Evolutionary conservation across 1,140 invertebrate species (phyloP), one percentile per base, ranked within the genome.

Genomic region (Drosophila santomea): DNA sequence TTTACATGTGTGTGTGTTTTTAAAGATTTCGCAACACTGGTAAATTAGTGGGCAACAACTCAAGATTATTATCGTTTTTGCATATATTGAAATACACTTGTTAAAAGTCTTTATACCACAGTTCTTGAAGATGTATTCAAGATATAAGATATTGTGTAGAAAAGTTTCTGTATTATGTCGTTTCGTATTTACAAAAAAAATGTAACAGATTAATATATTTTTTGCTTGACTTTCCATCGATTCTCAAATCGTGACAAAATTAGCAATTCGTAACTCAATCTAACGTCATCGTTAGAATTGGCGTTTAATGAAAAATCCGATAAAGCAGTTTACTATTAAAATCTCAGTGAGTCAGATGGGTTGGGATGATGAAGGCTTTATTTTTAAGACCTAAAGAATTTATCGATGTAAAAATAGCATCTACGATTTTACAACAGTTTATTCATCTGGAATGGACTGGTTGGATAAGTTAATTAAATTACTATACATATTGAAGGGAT

Each of bases 1-100:
- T 59, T 43, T 51, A 44, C 41, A 36, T 57, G 45, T 66, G 43
- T 74, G 38, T 59, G 8, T 32, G 54, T 60, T 25, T 59, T 23
- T 45, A 12, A 23, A 14, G 66, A 59, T 82, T 86, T 88, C 67
- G 75, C 78, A 86, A 86, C 83, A 86, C 82, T 85, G 67, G 8
- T 36, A 12, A 41, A 59, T 45, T 61, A 61, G 64, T 78, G 47
- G 54, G 28, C n/a, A 67, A 47, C 32, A 61, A 64, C 61, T 67
- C 20, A 36, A 32, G 12, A 62, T 62, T 25, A 45, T 45, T 68
- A 32, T 47, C 35, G 23, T 59, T 41, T 23, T 6, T 36, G 55
- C 23, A 41, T 56, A 41, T 38, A 41, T 25, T 23, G 36, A 28
- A 41, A 43, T 17, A 4, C n/a, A 36, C 50, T 36, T 10, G 15